phyloP scores from a whole-genome alignment of 2,113 vertebrate genomes.

The Rhizomys pruinosus region DNA sequence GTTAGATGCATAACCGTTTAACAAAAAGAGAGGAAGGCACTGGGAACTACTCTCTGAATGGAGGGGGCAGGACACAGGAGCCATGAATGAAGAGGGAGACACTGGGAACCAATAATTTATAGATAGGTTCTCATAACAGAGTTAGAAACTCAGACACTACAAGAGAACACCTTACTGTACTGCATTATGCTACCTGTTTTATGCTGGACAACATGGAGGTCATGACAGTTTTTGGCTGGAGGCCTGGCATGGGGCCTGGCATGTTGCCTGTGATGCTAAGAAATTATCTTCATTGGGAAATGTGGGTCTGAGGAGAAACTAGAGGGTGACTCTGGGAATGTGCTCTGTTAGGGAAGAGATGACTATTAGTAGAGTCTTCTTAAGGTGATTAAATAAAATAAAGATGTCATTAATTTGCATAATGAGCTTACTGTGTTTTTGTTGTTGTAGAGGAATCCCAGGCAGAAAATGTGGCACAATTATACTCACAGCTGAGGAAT shows the following conservation, averaged over 20 bases:
- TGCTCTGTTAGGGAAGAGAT: background rate
- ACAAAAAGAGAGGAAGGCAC: too few relatives aligned
- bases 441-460: conserved; percentile 93
- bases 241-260: background rate
- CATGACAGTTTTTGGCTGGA: background rate
- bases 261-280: background rate
- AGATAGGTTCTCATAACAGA: background rate
- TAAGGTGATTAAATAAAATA: background rate
- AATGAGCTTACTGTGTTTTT: conserved; percentile 38
- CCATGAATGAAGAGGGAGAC: background rate
- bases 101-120: background rate
- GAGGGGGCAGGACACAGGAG: too few relatives aligned
- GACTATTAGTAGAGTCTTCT: background rate
- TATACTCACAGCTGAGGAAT: conserved; percentile 96
- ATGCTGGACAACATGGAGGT: background rate
- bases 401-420: background rate
- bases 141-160: background rate
- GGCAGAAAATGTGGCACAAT: conserved; percentile 97
- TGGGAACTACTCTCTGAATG: too few relatives aligned
- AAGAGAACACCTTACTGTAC: background rate
- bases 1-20: too few relatives aligned
- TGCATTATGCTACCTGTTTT: background rate
- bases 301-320: background rate
- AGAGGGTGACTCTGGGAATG: background rate
- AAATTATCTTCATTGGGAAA: background rate